These are phyloP conservation scores for Phymastichus coffea DNA, from an alignment of 1,140 invertebrate genomes.

Conservation along the genomic window DNA sequence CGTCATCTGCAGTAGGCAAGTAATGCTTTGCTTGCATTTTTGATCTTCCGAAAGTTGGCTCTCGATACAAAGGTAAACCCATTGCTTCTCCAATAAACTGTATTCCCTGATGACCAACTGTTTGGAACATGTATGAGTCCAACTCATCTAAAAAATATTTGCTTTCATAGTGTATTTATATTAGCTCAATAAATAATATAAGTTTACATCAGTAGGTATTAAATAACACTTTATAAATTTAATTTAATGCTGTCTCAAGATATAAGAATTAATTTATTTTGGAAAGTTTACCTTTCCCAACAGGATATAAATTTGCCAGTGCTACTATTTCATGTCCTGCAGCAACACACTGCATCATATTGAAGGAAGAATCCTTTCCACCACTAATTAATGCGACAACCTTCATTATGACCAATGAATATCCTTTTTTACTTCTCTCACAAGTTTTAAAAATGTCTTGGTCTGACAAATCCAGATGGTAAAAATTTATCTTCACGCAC, in stretches of 20 bases:
- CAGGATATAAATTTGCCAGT: conserved; percentile 91
- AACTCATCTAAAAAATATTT: conserved; percentile 76
- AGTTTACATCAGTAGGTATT: too few relatives aligned
- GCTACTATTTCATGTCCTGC: conserved; percentile 96
- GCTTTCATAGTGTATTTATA: background rate
- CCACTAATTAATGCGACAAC: conserved; percentile 91
- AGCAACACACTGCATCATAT: conserved; percentile 96
- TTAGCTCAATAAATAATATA: background rate
- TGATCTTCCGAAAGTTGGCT: conserved; percentile 80
- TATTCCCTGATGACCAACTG: conserved; percentile 94
- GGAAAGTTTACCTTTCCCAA: conserved; percentile 82
- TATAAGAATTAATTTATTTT: background rate
- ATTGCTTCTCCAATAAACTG: conserved; percentile 91
- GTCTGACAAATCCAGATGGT: conserved; percentile 26
- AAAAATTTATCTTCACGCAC: conserved; percentile 37
- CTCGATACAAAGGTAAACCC: conserved; percentile 86
- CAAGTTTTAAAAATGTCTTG: conserved; percentile 8
- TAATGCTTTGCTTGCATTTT: conserved; percentile 81
- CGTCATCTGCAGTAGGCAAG: conserved; percentile 83
- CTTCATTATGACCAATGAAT: conserved; percentile 67
- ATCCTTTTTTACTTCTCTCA: background rate
- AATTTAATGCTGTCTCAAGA: background rate
- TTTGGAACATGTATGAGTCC: conserved; percentile 99
- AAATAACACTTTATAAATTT: background rate
- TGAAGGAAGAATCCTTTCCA: conserved; percentile 99